Conservation (phyloP, 2,113 vertebrate species). For the Agelaius tricolor region DNA sequence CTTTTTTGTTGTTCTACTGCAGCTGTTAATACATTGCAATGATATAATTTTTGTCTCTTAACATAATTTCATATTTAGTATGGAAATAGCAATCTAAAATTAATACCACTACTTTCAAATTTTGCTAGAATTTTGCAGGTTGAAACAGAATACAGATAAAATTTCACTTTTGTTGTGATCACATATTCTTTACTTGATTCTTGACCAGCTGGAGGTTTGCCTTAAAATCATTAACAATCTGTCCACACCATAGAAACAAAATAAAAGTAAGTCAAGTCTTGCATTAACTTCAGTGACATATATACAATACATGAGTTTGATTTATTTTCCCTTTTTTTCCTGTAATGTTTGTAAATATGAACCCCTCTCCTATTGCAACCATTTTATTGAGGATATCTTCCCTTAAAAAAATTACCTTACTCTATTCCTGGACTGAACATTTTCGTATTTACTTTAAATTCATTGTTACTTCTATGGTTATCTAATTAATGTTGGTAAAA, state of each 20-base stretch:
- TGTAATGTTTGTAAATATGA: background rate
- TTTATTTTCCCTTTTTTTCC: background rate
- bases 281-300: background rate
- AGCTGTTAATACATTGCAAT: background rate
- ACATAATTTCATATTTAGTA: background rate
- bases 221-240: background rate
- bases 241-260: background rate
- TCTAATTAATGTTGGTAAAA: background rate
- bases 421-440: background rate
- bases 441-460: background rate
- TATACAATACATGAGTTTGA: background rate
- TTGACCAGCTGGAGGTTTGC: background rate
- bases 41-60: background rate
- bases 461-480: background rate
- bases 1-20: background rate
- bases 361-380: background rate
- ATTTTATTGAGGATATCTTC: background rate
- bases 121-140: background rate
- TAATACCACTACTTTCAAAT: background rate
- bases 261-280: background rate
- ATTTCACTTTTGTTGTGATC: background rate
- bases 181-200: background rate
- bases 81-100: background rate
- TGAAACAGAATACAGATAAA: background rate
- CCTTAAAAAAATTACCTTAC: background rate